Conservation (phyloP, 2,797 vertebrate genomes). For the Oryzias dopingdopingensis region DNA sequence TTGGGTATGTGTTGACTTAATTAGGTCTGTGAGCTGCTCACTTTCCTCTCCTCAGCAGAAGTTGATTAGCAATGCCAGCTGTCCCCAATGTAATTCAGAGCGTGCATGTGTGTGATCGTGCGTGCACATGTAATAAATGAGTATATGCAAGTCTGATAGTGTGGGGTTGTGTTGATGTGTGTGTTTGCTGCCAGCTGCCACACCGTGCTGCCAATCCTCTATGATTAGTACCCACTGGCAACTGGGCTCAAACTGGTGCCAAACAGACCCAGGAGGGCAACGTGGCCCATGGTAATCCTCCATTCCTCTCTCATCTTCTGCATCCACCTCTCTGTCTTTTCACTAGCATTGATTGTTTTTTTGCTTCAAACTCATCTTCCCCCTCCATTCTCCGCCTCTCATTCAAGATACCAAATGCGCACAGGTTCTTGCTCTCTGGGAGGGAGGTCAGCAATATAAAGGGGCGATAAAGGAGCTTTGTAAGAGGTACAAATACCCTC, state of each 20-base stretch:
- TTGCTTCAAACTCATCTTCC: constrained; percentile 51
- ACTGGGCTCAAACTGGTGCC: constrained; percentile 81
- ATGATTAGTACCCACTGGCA: constrained; percentile 86
- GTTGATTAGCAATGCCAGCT: constrained; percentile 85
- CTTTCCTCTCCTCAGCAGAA: constrained; percentile 82
- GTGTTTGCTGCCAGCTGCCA: constrained; percentile 79
- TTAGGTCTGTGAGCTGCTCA: constrained; percentile 79
- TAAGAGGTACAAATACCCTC: constrained; percentile 36
- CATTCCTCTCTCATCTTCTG: constrained; percentile 48
- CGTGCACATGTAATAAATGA: constrained; percentile 55
- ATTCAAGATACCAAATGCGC: constrained; percentile 52
- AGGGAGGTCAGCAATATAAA: constrained; percentile 10
- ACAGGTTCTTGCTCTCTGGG: constrained; percentile 20
- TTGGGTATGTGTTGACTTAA: constrained; percentile 82
- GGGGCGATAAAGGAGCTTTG: constrained; percentile 20
- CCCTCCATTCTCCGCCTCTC: constrained; percentile 14
- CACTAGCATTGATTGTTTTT: constrained; percentile 55
- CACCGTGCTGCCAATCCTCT: constrained; percentile 80
- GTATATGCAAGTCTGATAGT: constrained; percentile 53
- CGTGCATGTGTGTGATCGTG: constrained; percentile 46
- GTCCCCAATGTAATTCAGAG: constrained; percentile 80
- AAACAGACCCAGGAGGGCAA: constrained; percentile 80
- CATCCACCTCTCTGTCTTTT: constrained; percentile 41
- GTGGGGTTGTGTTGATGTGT: constrained; percentile 47
- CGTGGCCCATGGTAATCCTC: constrained; percentile 74